phyloP scores from a whole-genome alignment of 1,140 invertebrate species.

The Camponotus pennsylvanicus region DNA sequence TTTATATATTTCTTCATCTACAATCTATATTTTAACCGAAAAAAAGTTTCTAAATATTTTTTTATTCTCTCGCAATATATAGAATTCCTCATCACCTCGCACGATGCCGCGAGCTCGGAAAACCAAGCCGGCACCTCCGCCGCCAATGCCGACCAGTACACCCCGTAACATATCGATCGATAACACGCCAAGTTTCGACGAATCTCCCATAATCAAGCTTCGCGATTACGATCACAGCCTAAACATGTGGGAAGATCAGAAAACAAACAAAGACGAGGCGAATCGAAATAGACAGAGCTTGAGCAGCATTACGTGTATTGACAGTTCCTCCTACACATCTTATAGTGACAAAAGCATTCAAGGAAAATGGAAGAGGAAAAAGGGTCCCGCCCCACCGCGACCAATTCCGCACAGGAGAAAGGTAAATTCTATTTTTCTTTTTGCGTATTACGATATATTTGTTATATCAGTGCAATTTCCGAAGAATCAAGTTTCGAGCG shows the following conservation, averaged over 20 bases:
- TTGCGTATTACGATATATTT: not conserved
- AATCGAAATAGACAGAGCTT: constrained; percentile 87
- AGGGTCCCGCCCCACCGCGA: constrained; percentile 93
- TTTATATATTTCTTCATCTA: not conserved
- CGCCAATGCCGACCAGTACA: constrained; percentile 83
- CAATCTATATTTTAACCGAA: not conserved
- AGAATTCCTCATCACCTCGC: constrained; percentile 80
- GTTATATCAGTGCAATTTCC: not conserved
- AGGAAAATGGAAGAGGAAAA: constrained; percentile 91
- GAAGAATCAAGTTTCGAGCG: not conserved
- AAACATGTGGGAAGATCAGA: constrained; percentile 85
- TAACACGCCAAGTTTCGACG: constrained; percentile 52
- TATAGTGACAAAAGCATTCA: constrained; percentile 88
- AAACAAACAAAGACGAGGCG: constrained; percentile 87
- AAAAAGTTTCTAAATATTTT: not conserved
- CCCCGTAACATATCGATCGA: constrained; percentile 56
- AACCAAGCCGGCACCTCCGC: constrained; percentile 87
- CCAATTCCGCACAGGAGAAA: constrained; percentile 90
- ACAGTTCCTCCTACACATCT: constrained; percentile 68
- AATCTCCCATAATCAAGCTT: constrained; percentile 71
- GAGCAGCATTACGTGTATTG: constrained; percentile 51
- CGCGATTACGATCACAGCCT: constrained; percentile 50
- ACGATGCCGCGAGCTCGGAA: constrained; percentile 84
- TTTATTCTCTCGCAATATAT: not conserved
- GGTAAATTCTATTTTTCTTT: constrained; percentile 77